Conservation (phyloP, 1,140 invertebrate species). For the Drosophila triauraria region DNA sequence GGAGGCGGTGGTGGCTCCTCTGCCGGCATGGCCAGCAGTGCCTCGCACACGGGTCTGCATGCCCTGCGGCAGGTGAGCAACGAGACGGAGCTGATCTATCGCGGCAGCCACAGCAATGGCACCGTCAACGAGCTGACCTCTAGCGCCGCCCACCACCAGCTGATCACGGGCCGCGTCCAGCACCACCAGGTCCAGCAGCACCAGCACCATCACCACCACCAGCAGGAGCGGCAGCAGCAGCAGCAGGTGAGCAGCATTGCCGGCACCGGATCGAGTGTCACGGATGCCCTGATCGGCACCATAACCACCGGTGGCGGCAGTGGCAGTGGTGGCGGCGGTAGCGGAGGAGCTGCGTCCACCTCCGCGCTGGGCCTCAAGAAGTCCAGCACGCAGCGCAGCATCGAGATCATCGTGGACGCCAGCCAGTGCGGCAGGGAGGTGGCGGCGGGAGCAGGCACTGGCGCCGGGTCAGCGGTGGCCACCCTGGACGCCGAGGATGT, state of each 20-base stretch:
- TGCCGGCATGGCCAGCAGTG: constrained; percentile 66
- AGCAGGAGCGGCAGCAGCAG: constrained; percentile 8
- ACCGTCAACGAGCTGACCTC: constrained; percentile 62
- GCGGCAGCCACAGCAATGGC: constrained; percentile 74
- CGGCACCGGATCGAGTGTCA: constrained; percentile 68
- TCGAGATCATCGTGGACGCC: constrained; percentile 83
- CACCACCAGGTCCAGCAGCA: constrained; percentile 16
- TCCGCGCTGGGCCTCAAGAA: constrained; percentile 50
- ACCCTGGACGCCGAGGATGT: constrained; percentile 60
- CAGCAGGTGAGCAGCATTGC: constrained; percentile 66
- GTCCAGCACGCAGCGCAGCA: constrained; percentile 73
- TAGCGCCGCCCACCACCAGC: constrained; percentile 32
- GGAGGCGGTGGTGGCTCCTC: constrained; percentile 22
- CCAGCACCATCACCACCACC: constrained; percentile 34
- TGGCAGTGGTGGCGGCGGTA: constrained; percentile 10
- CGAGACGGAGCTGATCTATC: constrained; percentile 81
- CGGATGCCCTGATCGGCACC: constrained; percentile 77
- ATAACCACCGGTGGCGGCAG: constrained; percentile 52
- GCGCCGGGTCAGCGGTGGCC: constrained; percentile 4
- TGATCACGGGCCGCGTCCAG: constrained; percentile 25
- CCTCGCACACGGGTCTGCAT: constrained; percentile 76
- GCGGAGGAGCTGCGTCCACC: constrained; percentile 15
- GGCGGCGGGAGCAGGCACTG: constrained; percentile 1
- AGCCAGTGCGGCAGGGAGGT: constrained; percentile 68
- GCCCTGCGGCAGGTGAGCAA: constrained; percentile 80